phyloP scores from a whole-genome alignment of 1,140 invertebrate genomes.

The Teleopsis dalmanni region DNA sequence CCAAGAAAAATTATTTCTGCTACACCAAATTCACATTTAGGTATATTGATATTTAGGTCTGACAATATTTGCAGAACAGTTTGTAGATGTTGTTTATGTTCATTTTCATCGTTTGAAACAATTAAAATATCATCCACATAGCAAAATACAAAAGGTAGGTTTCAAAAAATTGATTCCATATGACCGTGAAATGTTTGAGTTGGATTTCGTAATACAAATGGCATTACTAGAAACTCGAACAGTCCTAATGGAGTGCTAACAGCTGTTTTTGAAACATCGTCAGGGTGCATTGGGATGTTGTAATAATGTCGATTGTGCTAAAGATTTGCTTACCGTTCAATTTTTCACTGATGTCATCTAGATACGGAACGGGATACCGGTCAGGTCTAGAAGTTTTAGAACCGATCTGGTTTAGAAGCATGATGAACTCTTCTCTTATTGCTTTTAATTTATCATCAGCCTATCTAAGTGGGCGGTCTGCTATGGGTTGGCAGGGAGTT shows the following conservation, averaged over 20 bases:
- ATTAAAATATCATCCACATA: constrained; percentile 52
- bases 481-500: constrained; percentile 30
- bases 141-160: constrained; percentile 31
- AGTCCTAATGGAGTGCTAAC: constrained; percentile 38
- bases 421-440: constrained; percentile 18
- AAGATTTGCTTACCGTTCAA: constrained; percentile 43
- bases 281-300: constrained; percentile 35
- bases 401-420: constrained; percentile 32
- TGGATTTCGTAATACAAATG: constrained; percentile 46
- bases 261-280: constrained; percentile 39
- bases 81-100: constrained; percentile 27
- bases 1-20: background rate
- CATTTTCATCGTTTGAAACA: constrained; percentile 20
- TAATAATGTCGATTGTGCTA: constrained; percentile 48
- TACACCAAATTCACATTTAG: background rate
- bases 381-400: background rate
- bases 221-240: constrained; percentile 33
- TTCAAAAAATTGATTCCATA: constrained; percentile 43
- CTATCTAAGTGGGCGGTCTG: constrained; percentile 31
- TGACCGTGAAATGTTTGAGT: constrained; percentile 47
- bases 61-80: constrained; percentile 22
- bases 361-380: constrained; percentile 37
- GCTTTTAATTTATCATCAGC: constrained; percentile 23
- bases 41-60: background rate
- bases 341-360: constrained; percentile 28